Base-by-base conservation (phyloP, 2,113 vertebrate species). In the Canis aureus region DNA sequence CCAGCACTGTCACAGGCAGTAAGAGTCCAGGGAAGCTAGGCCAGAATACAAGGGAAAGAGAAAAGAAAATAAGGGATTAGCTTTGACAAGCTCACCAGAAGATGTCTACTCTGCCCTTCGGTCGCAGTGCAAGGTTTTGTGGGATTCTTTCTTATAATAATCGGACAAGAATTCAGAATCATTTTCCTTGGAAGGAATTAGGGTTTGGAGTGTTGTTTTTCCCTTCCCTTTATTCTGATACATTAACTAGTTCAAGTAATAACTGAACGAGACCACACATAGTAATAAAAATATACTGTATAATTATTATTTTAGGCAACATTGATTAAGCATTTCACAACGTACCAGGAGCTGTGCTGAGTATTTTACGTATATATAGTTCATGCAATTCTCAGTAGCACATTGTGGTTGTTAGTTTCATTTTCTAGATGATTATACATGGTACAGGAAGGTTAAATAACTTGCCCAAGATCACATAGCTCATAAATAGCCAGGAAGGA, bases 361-460 rank as follows among this genome's bases (percentile, higher is more conserved):
- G 79, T 94, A 82, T 66, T 82, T 82, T 80, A 51, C 51, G 29
- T 43, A 3, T 5, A 81, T n/a, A 81, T 29, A 62, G 25, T 12
- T 97, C 85, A 59, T 82, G 69, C 29, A 66, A 81, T 84, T 78
- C 53, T 93, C 79, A 83, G 35, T 51, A 85, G 38, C 12, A 43
- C 22, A 8, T 60, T 69, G n/a, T 32, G 13, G 19, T 38, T 55
- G 15, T 55, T 79, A 84, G 59, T 35, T 4, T 29, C 35, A 8
- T 83, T 91, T 95, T 93, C 59, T 81, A 89, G n/a, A 91, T 43
- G 85, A 59, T 53, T 78, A 85, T 96, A 81, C 22, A 35, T 82
- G 35, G 35, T 66, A 94, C 8, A 92, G 81, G 69, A 89, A 92
- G 53, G 11, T 29, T 95, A 89, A 55, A 19, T 67, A 49, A 92